Conservation (phyloP, 35 echinoderm and acorn worm species). For the Eucidaris tribuloides region DNA sequence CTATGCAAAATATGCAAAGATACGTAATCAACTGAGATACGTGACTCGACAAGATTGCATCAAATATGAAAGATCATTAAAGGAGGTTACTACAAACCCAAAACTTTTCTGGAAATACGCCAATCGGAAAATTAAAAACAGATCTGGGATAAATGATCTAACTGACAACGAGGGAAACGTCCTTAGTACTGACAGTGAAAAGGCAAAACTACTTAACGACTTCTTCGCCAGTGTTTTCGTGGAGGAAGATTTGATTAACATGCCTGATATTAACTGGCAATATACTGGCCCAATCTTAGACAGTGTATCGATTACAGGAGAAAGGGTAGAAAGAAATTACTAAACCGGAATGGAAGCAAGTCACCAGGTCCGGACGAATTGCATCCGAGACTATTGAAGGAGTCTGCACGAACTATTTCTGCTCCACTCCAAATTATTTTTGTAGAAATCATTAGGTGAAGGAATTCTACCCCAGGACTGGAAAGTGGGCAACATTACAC, state of each 20-base stretch:
- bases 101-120: background rate
- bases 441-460: too few species aligned
- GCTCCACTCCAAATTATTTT: too few species aligned
- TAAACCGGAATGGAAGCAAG: background rate
- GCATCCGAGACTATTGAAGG: too few species aligned
- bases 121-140: background rate
- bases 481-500: too few species aligned
- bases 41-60: background rate
- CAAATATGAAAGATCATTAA: background rate
- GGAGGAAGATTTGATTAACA: background rate
- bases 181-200: background rate
- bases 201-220: background rate
- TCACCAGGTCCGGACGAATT: constrained; percentile 14
- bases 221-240: background rate
- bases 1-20: background rate
- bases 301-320: background rate
- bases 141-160: background rate
- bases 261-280: background rate
- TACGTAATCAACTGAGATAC: background rate
- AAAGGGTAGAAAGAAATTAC: background rate
- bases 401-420: too few species aligned
- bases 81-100: background rate
- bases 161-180: background rate
- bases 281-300: background rate
- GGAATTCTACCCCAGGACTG: too few species aligned